Conservation (phyloP, 1,140 invertebrate species). For the Ooceraea biroi region DNA sequence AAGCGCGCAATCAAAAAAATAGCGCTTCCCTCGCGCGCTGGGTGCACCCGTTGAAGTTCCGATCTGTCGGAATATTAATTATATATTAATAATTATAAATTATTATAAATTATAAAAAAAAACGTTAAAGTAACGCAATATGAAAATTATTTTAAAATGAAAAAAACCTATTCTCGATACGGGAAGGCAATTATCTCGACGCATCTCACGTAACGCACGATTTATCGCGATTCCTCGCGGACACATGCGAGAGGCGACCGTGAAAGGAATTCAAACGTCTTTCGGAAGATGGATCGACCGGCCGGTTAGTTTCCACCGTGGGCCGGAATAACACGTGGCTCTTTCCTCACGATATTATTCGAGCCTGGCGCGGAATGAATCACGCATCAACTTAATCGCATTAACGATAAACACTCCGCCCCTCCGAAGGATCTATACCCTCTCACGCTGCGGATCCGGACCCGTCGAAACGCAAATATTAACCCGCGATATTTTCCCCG, state of each 20-base stretch:
- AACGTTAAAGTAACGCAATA: too few relatives aligned
- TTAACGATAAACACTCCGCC: constrained; percentile 60
- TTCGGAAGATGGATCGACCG: constrained; percentile 36
- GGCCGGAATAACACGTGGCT: constrained; percentile 45
- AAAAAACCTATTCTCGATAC: too few relatives aligned
- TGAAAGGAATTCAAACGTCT: constrained; percentile 42
- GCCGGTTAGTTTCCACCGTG: neutral
- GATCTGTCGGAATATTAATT: too few relatives aligned
- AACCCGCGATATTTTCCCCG: constrained; percentile 60
- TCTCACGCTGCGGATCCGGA: constrained; percentile 52
- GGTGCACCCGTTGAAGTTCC: neutral
- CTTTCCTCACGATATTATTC: constrained; percentile 60
- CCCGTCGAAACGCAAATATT: constrained; percentile 65
- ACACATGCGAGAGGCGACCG: neutral
- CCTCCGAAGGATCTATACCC: neutral
- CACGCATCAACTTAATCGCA: constrained; percentile 69
- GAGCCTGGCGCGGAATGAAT: constrained; percentile 61
- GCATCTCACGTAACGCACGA: neutral
- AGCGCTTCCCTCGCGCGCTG: neutral
- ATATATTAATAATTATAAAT: too few relatives aligned
- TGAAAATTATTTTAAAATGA: too few relatives aligned
- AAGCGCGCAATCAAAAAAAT: constrained; percentile 44
- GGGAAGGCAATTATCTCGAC: constrained; percentile 15
- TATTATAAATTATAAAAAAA: too few relatives aligned
- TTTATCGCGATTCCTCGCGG: neutral